phyloP scores from a whole-genome alignment of 2,113 vertebrate genomes.

The Chloropsis hardwickii region DNA sequence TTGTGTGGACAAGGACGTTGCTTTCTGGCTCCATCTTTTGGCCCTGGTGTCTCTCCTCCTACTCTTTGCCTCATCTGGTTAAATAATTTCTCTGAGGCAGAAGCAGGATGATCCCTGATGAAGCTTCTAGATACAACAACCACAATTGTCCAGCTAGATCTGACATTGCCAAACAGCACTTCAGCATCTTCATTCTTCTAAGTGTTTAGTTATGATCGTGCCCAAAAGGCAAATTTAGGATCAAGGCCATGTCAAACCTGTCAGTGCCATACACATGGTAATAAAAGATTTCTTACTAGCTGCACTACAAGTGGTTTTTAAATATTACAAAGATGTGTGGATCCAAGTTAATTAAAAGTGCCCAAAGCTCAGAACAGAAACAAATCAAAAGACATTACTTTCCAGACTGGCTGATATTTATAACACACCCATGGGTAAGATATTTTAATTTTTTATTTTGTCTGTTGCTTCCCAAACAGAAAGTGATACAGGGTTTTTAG shows the following conservation, averaged over 20 bases:
- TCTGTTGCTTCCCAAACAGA: neutral
- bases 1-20: neutral
- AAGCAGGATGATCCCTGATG: neutral
- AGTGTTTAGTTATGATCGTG: neutral
- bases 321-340: neutral
- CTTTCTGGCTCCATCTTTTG: neutral
- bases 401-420: neutral
- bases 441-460: neutral
- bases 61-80: neutral
- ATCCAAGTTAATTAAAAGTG: neutral
- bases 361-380: neutral
- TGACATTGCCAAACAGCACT: neutral
- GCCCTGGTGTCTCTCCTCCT: neutral
- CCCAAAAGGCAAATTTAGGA: neutral
- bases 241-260: neutral
- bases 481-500: neutral
- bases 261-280: neutral
- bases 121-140: neutral
- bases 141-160: too few relatives aligned
- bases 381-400: neutral
- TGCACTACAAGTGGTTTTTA: neutral
- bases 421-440: rapidly evolving
- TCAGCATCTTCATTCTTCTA: neutral
- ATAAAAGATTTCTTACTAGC: neutral
- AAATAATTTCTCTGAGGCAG: neutral